Evolutionary conservation across 2,888 invertebrate genomes (phyloP).

Genomic region (Athrips mouffetella): DNA sequence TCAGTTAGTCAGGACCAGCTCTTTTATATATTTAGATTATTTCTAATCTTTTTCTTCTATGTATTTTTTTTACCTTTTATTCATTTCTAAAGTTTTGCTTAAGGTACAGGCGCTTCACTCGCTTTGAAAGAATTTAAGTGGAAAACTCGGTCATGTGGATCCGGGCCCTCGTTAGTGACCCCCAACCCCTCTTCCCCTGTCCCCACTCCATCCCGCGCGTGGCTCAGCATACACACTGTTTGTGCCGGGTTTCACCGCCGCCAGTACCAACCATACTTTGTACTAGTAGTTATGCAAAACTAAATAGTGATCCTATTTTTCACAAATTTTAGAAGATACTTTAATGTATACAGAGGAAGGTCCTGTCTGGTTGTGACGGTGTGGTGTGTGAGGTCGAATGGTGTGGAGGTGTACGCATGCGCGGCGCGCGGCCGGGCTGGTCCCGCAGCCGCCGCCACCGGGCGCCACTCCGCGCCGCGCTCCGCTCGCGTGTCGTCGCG

Average conservation of each 20-base stretch:
- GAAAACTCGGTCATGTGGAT: slow-evolving; percentile 2
- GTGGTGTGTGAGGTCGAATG: not conserved
- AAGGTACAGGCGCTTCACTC: not conserved
- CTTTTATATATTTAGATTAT: too few species aligned
- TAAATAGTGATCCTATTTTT: too few species aligned
- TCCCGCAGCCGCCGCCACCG: slow-evolving; percentile 6
- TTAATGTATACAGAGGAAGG: too few species aligned
- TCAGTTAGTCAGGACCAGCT: too few species aligned
- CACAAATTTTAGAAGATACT: too few species aligned
- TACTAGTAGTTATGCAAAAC: too few species aligned
- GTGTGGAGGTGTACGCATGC: slow-evolving; percentile 5
- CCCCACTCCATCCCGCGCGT: not conserved
- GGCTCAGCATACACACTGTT: not conserved
- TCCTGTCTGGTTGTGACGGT: not conserved
- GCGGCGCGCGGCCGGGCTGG: not conserved
- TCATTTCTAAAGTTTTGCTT: too few species aligned
- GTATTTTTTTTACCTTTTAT: too few species aligned
- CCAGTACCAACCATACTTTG: too few species aligned
- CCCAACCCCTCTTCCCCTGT: not conserved
- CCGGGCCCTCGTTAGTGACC: not conserved
- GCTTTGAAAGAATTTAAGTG: not conserved
- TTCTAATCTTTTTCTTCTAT: too few species aligned
- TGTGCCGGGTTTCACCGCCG: too few species aligned
- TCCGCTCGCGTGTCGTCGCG: slow-evolving; percentile 4
- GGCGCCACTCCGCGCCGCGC: slow-evolving; percentile 12